Base-by-base conservation (phyloP, 1,140 invertebrate genomes). In the Chymomyza costata region DNA sequence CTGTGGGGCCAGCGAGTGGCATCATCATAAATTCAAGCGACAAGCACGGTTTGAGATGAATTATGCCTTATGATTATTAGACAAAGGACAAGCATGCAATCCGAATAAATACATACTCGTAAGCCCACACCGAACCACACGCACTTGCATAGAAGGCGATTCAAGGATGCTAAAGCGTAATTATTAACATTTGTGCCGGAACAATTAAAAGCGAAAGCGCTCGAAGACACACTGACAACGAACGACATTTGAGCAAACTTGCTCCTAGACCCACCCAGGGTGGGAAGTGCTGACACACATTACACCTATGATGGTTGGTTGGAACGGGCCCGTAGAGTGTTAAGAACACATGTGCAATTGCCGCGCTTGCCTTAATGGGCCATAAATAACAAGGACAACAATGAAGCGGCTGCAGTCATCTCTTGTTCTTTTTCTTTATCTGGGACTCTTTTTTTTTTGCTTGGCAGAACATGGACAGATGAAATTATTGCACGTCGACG, bases 261-360 rank as follows among this genome's bases (percentile, higher is more conserved):
- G n/a, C n/a, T n/a, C n/a, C n/a, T n/a, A n/a, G n/a, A n/a, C n/a
- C n/a, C n/a, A n/a, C n/a, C n/a, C n/a, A n/a, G n/a, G n/a, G n/a
- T n/a, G n/a, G n/a, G n/a, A n/a, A n/a, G 54, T 45, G 31, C 65
- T 74, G 70, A 78, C 71, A 76, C 54, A 76, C 44, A 78, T 66
- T 58, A 34, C 58, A 61, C 58, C 58, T 56, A 25, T 25, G 21
- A 3, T 25, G 21, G 25, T 28, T 62, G 43, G 30, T 5, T 25
- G 31, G 21, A 25, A 25, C 21, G n/a, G n/a, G n/a, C n/a, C n/a
- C 1, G 28, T 6, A 13, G 45, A 56, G 73, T 78, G 73, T 67
- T 63, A 80, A 80, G 67, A 78, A 80, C 73, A 80, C 73, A 80
- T 78, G 73, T 78, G 73, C 73, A 80, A 80, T 71, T 80, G 73